Conservation (phyloP, 2,797 vertebrate genomes). For the Enteromius unitaeniatus region DNA sequence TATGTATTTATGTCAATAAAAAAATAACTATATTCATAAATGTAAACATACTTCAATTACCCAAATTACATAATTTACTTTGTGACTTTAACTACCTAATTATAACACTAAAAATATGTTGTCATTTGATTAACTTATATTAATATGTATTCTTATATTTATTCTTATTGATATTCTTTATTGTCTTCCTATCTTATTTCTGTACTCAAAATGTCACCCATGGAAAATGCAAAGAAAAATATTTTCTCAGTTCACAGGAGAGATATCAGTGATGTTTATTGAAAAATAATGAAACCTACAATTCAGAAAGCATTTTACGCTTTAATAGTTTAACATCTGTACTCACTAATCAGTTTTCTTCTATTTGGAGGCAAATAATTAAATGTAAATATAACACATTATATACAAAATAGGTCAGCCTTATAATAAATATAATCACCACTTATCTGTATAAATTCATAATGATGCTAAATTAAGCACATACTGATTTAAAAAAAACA, state of each 20-base stretch:
- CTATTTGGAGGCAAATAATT: slow-evolving; percentile 55
- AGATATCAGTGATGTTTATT: background rate
- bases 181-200: background rate
- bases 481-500: background rate
- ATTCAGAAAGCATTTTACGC: background rate
- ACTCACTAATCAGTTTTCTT: background rate
- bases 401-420: slow-evolving; percentile 16
- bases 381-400: slow-evolving; percentile 6
- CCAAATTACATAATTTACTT: background rate
- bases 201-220: background rate
- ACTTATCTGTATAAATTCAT: background rate
- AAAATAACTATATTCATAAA: background rate
- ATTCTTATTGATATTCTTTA: background rate
- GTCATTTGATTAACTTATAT: background rate
- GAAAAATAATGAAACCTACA: background rate
- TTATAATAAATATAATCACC: slow-evolving; percentile 30
- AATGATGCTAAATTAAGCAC: background rate
- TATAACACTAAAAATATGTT: background rate
- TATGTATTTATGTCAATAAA: no score
- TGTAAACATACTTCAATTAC: background rate
- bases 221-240: background rate
- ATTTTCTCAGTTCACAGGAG: background rate
- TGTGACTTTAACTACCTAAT: background rate
- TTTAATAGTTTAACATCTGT: background rate
- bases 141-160: background rate